phyloP scores from a whole-genome alignment of 2,888 invertebrate species.

The Phengaris alcon region DNA sequence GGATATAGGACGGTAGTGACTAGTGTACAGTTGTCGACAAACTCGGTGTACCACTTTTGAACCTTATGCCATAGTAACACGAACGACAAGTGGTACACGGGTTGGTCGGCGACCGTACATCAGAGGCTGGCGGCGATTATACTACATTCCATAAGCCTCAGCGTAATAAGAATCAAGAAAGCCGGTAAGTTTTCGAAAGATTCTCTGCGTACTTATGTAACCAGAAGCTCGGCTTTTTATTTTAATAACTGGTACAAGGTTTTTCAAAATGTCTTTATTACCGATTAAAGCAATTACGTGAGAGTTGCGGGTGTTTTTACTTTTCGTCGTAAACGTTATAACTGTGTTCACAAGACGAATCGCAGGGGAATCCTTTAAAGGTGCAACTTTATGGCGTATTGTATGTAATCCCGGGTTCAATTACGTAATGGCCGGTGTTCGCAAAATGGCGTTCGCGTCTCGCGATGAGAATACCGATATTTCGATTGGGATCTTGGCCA shows the following conservation, averaged over 20 bases:
- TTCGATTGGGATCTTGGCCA: constrained; percentile 27
- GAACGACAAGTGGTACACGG: too few relatives aligned
- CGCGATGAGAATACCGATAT: constrained; percentile 26
- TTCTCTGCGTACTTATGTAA: constrained; percentile 8
- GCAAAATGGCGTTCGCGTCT: constrained; percentile 20
- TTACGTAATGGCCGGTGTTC: constrained; percentile 8
- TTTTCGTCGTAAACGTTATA: neutral
- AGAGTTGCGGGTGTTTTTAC: neutral
- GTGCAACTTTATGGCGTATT: neutral
- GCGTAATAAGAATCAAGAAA: constrained; percentile 6
- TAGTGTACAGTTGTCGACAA: too few relatives aligned
- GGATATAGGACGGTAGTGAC: too few relatives aligned
- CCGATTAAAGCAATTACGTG: constrained; percentile 6
- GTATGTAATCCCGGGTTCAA: constrained; percentile 16
- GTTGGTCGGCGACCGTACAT: too few relatives aligned
- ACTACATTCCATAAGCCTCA: constrained; percentile 7
- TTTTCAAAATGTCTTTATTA: constrained; percentile 15
- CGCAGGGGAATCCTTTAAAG: neutral
- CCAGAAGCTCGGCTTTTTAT: neutral
- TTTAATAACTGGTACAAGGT: constrained; percentile 16
- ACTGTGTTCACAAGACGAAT: constrained; percentile 4
- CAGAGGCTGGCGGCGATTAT: neutral
- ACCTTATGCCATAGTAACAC: too few relatives aligned
- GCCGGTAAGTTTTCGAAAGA: constrained; percentile 9
- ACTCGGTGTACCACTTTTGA: too few relatives aligned